These are phyloP conservation scores for Lumbricus terrestris DNA, from an alignment of 2,888 invertebrate species.

Conservation along the genomic window DNA sequence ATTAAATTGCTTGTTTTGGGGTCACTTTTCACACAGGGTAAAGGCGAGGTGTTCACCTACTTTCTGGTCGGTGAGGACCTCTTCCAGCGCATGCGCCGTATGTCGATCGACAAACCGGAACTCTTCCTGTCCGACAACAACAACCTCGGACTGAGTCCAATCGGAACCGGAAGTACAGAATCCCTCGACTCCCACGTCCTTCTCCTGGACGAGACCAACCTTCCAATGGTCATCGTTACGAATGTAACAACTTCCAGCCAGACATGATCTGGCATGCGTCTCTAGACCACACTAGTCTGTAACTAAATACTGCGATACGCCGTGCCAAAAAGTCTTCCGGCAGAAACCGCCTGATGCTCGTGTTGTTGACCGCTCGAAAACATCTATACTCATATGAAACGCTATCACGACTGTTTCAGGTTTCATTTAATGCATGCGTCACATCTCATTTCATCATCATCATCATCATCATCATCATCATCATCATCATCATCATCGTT, in stretches of 20 bases:
- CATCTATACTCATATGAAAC: background rate
- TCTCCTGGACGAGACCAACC: constrained; percentile 20
- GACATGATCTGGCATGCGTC: background rate
- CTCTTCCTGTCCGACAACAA: constrained; percentile 21
- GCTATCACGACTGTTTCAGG: background rate
- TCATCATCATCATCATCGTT: no score
- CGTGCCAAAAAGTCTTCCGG: background rate
- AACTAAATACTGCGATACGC: background rate
- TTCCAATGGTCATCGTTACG: constrained; percentile 23
- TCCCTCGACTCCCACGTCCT: constrained; percentile 12
- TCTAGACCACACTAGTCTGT: background rate
- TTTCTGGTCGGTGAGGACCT: constrained; percentile 55
- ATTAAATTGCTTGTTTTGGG: background rate
- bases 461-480: no score
- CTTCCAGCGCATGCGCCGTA: constrained; percentile 32
- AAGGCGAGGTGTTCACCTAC: constrained; percentile 59
- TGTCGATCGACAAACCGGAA: constrained; percentile 32
- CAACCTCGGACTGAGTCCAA: background rate
- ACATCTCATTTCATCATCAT: no score
- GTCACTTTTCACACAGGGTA: constrained; percentile 51
- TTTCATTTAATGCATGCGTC: background rate
- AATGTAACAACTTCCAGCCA: background rate
- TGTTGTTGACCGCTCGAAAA: background rate
- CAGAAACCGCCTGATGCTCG: background rate
- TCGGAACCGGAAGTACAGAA: background rate